A percentile compares a stretch with the other conserved stretches of the same genome.
These are phyloP conservation scores for Spisula subtruncata DNA, from an alignment of 2,888 invertebrate genomes.

Conservation along the genomic window DNA sequence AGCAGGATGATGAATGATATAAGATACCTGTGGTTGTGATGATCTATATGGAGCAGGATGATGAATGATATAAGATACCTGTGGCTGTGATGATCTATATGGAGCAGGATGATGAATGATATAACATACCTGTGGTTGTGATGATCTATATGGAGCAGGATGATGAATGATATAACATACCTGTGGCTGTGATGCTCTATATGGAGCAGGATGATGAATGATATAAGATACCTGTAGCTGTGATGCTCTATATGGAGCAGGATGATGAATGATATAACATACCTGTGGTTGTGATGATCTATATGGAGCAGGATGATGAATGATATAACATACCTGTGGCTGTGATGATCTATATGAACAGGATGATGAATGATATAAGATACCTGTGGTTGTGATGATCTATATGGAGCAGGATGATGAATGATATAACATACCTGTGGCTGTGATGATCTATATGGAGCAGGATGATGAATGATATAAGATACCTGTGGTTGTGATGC, in stretches of 20 bases:
- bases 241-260: constrained; percentile 61
- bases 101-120: constrained; percentile 46
- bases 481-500: constrained; percentile 68
- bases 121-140: constrained; percentile 62
- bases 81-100: constrained; percentile 61
- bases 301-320: constrained; percentile 53
- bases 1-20: constrained; percentile 40
- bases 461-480: constrained; percentile 35
- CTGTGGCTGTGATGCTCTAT: constrained; percentile 66
- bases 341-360: constrained; percentile 59
- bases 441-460: constrained; percentile 59
- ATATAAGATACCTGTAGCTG: constrained; percentile 60
- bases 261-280: constrained; percentile 31
- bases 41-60: constrained; percentile 60
- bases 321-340: constrained; percentile 57
- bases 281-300: constrained; percentile 69
- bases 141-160: constrained; percentile 60
- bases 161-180: constrained; percentile 47
- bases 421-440: constrained; percentile 57
- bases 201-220: constrained; percentile 48
- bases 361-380: constrained; percentile 31
- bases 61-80: constrained; percentile 54
- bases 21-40: constrained; percentile 64
- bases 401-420: constrained; percentile 55
- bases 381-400: constrained; percentile 69